Evolutionary conservation across 2,888 invertebrate species (phyloP).

Genomic region (Apamea sordens): DNA sequence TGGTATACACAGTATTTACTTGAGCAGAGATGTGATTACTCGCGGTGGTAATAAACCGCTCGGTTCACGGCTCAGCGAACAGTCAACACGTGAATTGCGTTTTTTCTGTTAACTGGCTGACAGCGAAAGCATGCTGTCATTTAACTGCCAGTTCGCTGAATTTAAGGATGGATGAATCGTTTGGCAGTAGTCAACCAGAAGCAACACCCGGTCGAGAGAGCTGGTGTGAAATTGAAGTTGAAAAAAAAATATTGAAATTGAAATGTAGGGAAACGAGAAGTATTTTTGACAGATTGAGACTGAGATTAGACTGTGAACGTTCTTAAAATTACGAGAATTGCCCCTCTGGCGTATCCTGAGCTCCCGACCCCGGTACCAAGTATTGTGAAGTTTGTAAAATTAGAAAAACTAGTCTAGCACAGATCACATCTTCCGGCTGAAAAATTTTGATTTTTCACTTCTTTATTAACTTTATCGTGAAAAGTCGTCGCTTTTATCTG

Average conservation of each 20-base stretch:
- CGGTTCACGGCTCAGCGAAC: conserved; percentile 30
- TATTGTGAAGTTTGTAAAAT: neutral
- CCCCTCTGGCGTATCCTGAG: neutral
- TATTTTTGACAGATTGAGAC: too few species aligned
- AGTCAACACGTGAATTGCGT: conserved; percentile 34
- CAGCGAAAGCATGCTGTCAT: conserved; percentile 1
- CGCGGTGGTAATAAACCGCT: conserved; percentile 20
- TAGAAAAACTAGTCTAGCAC: neutral
- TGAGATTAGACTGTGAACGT: too few species aligned
- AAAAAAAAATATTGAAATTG: too few species aligned
- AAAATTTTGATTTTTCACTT: neutral
- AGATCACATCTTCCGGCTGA: neutral
- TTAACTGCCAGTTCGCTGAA: neutral
- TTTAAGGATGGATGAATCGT: neutral
- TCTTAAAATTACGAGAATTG: too few species aligned
- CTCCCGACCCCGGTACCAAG: neutral
- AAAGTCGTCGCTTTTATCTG: neutral
- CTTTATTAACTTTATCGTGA: neutral
- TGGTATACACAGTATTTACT: conserved; percentile 16
- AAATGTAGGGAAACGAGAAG: too few species aligned
- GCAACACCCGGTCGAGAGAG: neutral
- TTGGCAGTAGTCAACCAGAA: neutral
- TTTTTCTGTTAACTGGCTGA: neutral
- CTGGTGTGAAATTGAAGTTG: too few species aligned
- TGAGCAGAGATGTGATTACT: conserved; percentile 29